A percentile compares a stretch with the other conserved stretches of the same genome.
These are phyloP conservation scores for Anabacerthia variegaticeps DNA, from an alignment of 2,797 vertebrate species.

Conservation along the genomic window DNA sequence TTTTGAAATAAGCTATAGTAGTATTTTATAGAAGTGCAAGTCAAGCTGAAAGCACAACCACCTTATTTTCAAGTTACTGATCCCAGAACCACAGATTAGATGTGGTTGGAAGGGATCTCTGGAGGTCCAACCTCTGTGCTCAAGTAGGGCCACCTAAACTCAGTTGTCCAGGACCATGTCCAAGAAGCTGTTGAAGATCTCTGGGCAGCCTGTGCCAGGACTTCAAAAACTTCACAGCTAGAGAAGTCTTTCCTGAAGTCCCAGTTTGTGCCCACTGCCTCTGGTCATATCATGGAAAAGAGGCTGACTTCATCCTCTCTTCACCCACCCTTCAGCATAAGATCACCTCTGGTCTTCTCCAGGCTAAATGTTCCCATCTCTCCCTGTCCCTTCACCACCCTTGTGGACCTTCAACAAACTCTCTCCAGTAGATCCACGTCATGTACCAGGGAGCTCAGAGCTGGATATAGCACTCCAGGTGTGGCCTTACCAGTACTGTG, in stretches of 20 bases:
- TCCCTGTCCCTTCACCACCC: background rate
- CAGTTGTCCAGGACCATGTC: background rate
- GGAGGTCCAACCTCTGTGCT: background rate
- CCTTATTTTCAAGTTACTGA: background rate
- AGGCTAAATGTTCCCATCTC: background rate
- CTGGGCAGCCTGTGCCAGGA: background rate
- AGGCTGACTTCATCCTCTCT: background rate
- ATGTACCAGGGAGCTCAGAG: background rate
- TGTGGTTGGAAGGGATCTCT: background rate
- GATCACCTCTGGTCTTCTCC: background rate
- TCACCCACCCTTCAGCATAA: background rate
- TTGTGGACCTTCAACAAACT: background rate
- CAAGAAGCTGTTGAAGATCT: background rate
- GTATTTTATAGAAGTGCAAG: background rate
- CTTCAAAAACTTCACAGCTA: rapidly evolving
- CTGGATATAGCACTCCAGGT: background rate
- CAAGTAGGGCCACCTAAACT: background rate
- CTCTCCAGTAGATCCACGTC: background rate
- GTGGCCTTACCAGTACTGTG: background rate
- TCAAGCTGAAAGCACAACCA: background rate
- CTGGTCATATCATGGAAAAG: background rate
- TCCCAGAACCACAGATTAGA: background rate
- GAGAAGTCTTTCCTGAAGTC: background rate
- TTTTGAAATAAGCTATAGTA: background rate
- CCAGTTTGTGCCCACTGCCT: background rate